Evolutionary conservation across 2,888 invertebrate species (phyloP), one percentile per base, ranked within the genome.

Genomic region (Drosophila lutescens): DNA sequence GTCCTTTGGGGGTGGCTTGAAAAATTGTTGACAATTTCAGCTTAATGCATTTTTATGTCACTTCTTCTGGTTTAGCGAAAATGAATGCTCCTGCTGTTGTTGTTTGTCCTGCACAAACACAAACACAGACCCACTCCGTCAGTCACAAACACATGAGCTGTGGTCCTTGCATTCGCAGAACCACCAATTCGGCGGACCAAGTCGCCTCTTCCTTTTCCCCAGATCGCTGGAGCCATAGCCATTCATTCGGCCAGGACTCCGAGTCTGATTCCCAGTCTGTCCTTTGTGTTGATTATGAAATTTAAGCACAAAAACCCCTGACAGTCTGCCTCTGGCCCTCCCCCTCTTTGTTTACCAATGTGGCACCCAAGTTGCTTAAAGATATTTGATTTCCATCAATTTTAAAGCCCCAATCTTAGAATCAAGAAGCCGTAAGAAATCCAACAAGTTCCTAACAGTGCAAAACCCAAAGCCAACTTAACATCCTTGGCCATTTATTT

Each of bases 1-100:
- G 32, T 43, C 54, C 54, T 50, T 62, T 74, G 69, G 54, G 26
- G 71, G 56, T 44, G 56, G 46, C 53, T 69, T 78, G 80, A 84
- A 86, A 86, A 88, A 86, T 88, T 88, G 89, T 84, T 84, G 83
- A 88, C 81, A 88, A 83, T 83, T 83, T 86, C 84, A 86, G 85
- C 85, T 83, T 88, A 84, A 88, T 88, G 83, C 85, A 88, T 84
- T 84, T 83, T 78, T 81, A 70, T 86, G 85, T 76, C 77, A 78
- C 76, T 56, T 74, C 61, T 69, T 57, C 44, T 70, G 72, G 65
- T 61, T 51, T 61, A 49, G 66, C 47, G 58, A 67, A 67, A 70
- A 67, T 70, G 66, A 70, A 67, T 69, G 66, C 60, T 44, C 41
- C 50, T 17, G 34, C 70, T 41, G 71, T 60, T 73, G 67, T 82